Evolutionary conservation across 2,113 vertebrate genomes (phyloP), one percentile per base, ranked within the genome.

Genomic region (Callopanchax toddi): DNA sequence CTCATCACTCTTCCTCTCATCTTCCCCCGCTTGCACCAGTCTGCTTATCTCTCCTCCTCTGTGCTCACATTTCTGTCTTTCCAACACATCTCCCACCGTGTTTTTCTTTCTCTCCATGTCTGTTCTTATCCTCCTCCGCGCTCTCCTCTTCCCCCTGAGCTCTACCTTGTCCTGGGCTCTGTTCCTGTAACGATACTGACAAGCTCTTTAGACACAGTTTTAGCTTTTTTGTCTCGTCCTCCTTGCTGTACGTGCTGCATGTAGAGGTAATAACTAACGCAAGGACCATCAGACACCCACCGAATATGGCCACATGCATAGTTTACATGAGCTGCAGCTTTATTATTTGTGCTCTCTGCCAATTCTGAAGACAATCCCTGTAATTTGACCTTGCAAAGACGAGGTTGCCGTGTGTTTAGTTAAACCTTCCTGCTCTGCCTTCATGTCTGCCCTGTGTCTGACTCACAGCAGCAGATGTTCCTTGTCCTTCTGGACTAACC

Each of bases 31-130:
- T 81, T 63, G 74, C 62, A 72, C 73, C 76, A 60, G 51, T 62
- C 57, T 64, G 60, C 83, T 88, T 88, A 88, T 89, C 86, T 53
- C 72, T 71, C 22, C 74, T 82, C 83, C 63, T 75, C 67, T 49
- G 37, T 16, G 45, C 80, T 84, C 78, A 72, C 70, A 77, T 86
- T 84, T 85, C 78, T 82, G 57, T 76, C 74, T 66, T 76, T 81
- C 73, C 67, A 81, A 64, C 84, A 76, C 52, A 55, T 81, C 62
- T 72, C 55, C 63, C 77, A 71, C 68, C 56, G 21, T 82, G 55
- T 80, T 82, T 82, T 81, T 79, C 62, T 76, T 76, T 83, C 49
- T 55, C 51, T 74, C 37, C 46, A 13, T 52, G 51, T 74, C 67
- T 67, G 61, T 60, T 87, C 66, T 76, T 60, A 60, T 82, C 65